Evolutionary conservation across 2,888 invertebrate genomes (phyloP), one percentile per base, ranked within the genome.

Genomic region (Tipula confusa): DNA sequence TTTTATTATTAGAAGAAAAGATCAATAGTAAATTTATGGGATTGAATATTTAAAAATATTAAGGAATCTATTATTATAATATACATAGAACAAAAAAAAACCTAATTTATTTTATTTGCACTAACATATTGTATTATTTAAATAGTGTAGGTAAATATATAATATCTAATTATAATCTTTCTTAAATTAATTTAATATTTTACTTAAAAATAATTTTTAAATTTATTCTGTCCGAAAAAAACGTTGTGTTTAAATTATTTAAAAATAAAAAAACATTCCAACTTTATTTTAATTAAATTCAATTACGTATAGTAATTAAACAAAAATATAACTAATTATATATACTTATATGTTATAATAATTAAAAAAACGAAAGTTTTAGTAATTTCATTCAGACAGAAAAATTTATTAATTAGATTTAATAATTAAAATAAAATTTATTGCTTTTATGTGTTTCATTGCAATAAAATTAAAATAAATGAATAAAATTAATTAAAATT

Each of bases 361-460:
- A 33, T 33, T 9, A 3, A 64, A 9, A 64, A 24, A 64, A 64
- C 64, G n/a, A n/a, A n/a, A n/a, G n/a, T n/a, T 64, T 64, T 64
- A 64, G 64, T 64, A 64, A 43, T 64, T 64, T 64, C 24, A 64
- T 64, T 43, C 64, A 64, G 64, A 64, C 64, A 64, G 64, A 64
- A 24, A 64, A 64, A 64, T 64, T 64, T 64, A 64, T 24, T 64
- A 24, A 64, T 64, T 64, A 64, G 64, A 64, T 64, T 64, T 64
- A 64, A 64, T 64, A 24, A 64, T 64, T 13, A 64, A 64, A 64
- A 43, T n/a, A 64, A 64, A n/a, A 80, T 80, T 80, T 80, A 80
- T 80, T 80, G 80, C 80, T 80, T 80, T 80, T 80, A 80, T 80
- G 80, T 80, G 80, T 80, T 80, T 80, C 80, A 80, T 29, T 80